Base-by-base conservation (phyloP, 2,888 invertebrate species). In the Tinea pellionella region DNA sequence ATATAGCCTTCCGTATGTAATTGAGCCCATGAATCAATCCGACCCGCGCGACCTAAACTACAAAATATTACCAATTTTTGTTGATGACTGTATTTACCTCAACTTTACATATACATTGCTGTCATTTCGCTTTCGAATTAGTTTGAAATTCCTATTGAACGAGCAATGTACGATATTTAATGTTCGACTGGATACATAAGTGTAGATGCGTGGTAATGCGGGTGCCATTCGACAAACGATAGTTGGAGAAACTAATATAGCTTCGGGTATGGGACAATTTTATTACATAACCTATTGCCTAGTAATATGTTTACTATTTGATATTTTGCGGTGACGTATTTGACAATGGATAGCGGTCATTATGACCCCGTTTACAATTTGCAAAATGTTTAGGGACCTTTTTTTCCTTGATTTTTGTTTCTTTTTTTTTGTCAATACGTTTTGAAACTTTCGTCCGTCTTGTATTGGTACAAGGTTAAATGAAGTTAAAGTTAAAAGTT, bases 21-120 rank as follows among this genome's bases (percentile, higher is more conserved):
- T 84, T 82, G 83, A 76, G 77, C 77, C 72, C 78, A 81, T 85
- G 81, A 80, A 84, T 86, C 85, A 85, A 83, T 82, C 83, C 61
- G 60, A 59, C 60, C 61, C 61, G 53, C 61, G 53, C 61, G 61
- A 15, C 57, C 32, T 13, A 57, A 32, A 57, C 30, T 57, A 57
- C 32, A 13, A 57, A 57, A 57, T 24, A 57, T 57, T 57, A 24
- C 53, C 53, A 8, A 53, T 19, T 53, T 53, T 12, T 53, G 11
- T 9, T 15, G 32, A 57, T 30, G 13, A 32, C 57, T 32, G 57
- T 32, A 55, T 19, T 24, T 19, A 19, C 12, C 2, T 51, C 8
- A 16, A 15, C 24, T 18, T n/a, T 24, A 24, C 55, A 24, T 8
- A 57, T 57, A 32, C 57, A 57, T 32, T 57, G 32, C 57, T 2